Evolutionary conservation across 30 jellyfish, hydroid and myxozoan species (phyloP), one percentile per base, ranked within the genome.

Genomic region (Turritopsis rubra): DNA sequence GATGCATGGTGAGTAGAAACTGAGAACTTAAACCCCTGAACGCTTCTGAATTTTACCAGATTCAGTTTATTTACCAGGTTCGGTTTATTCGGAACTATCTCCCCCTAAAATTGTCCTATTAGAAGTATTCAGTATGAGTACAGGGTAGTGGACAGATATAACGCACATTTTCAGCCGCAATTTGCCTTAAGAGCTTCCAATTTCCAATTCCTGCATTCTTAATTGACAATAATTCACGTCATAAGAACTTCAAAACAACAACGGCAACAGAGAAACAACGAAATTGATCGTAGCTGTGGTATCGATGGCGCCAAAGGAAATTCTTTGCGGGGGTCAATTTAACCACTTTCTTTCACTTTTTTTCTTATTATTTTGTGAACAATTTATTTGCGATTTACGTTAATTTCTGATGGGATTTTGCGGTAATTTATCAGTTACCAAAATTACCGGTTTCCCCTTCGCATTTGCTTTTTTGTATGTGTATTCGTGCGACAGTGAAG

Each of bases 1-100:
- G 97, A 52, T 91, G 97, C 23, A 90, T 81, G 94, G 97, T 91
- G 83, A 22, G 86, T 29, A n/a, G 21, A 9, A 17, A n/a, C 16
- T 9, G 9, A 68, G 31, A n/a, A 18, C 19, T 0, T 60, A 60
- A 60, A 23, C 73, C 21, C 73, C 0, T 60, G 21, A 60, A 60
- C 21, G 21, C 17, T 66, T 21, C 30, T 1, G 28, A 68, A n/a
- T 68, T 68, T 68, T 27, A 27, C 9, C 77, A 68, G 30, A 8
- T 68, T 66, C 0, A 60, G 73, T 60, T 60, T 60, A 60, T 21
- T 23, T 60, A 60, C 22, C 73, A 54, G n/a, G n/a, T n/a, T 66
- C 17, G 27, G 27, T 66, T 66, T 26, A 66, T 66, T 66, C 17
- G 8, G 60, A 41, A 41, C 9, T 13, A 41, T 13, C 60, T n/a